Percentiles rank a stretch among this genome's conserved stretches.
Evolutionary conservation across 2,888 invertebrate species (phyloP).

Genomic region (Drosophila niveifrons): DNA sequence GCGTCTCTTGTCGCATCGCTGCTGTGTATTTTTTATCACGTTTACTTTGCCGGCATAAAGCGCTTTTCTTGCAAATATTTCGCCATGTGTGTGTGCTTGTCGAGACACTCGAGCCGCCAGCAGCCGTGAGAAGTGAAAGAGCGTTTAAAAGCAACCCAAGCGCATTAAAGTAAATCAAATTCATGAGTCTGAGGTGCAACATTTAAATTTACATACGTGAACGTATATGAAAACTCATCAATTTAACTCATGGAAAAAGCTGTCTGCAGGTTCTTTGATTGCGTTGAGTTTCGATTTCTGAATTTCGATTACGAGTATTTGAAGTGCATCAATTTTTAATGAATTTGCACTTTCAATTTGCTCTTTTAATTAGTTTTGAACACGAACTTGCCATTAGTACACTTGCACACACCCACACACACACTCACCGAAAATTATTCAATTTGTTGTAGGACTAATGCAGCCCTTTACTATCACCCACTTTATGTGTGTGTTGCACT

Average conservation of each 20-base stretch:
- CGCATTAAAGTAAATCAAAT: constrained; percentile 36
- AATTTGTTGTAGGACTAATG: constrained; percentile 45
- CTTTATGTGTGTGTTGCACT: neutral
- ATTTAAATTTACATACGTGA: constrained; percentile 21
- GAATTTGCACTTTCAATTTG: constrained; percentile 52
- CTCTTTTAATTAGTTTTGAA: constrained; percentile 60
- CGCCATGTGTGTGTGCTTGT: constrained; percentile 23
- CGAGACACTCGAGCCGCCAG: constrained; percentile 7
- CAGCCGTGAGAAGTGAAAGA: neutral
- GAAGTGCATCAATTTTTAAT: constrained; percentile 45
- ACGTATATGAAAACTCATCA: neutral
- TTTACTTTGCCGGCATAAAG: constrained; percentile 52
- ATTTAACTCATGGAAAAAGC: neutral
- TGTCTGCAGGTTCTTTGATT: neutral
- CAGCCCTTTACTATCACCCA: constrained; percentile 3
- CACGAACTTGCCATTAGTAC: constrained; percentile 63
- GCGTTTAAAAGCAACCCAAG: constrained; percentile 33
- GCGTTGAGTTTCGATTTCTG: constrained; percentile 11
- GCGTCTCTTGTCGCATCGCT: constrained; percentile 18
- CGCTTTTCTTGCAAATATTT: constrained; percentile 59
- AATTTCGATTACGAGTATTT: constrained; percentile 29
- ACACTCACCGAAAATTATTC: constrained; percentile 27
- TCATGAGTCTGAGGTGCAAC: constrained; percentile 19
- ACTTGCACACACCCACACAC: constrained; percentile 11
- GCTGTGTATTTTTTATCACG: constrained; percentile 32